Percentiles rank a stretch among this genome's conserved stretches.
These are phyloP conservation scores for Pheosia tremula DNA, from an alignment of 2,888 invertebrate genomes.

Conservation along the genomic window DNA sequence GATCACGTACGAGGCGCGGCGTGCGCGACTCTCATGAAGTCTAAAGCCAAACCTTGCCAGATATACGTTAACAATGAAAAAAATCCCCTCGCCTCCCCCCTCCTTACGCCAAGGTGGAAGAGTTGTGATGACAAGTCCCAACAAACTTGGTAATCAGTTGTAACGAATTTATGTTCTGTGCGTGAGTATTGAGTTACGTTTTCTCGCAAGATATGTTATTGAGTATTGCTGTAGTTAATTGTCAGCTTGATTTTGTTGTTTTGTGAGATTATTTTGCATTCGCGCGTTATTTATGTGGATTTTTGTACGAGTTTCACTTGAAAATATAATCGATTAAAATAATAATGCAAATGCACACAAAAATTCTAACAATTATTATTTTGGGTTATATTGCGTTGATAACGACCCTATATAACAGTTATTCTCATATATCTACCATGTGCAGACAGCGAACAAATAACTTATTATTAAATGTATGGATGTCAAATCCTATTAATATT, in stretches of 20 bases:
- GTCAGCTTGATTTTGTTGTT: constrained; percentile 40
- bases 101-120: constrained; percentile 64
- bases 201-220: constrained; percentile 39
- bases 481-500: too few species aligned
- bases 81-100: constrained; percentile 56
- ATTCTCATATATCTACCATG: too few species aligned
- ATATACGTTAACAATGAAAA: constrained; percentile 78
- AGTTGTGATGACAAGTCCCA: constrained; percentile 79
- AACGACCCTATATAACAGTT: too few species aligned
- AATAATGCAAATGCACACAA: too few species aligned
- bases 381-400: too few species aligned
- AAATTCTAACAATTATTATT: too few species aligned
- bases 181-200: constrained; percentile 59
- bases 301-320: too few species aligned
- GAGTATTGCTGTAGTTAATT: constrained; percentile 39
- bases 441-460: too few species aligned
- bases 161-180: constrained; percentile 79
- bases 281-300: neutral
- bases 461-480: too few species aligned
- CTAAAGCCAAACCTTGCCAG: constrained; percentile 75
- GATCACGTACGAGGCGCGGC: constrained; percentile 74
- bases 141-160: constrained; percentile 80
- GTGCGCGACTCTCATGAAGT: constrained; percentile 79
- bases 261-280: constrained; percentile 8
- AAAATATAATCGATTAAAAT: too few species aligned